Percentiles rank a stretch among this genome's conserved stretches.
Evolutionary conservation across 2,888 invertebrate genomes (phyloP).

Genomic region (Pyrocoelia pectoralis): DNA sequence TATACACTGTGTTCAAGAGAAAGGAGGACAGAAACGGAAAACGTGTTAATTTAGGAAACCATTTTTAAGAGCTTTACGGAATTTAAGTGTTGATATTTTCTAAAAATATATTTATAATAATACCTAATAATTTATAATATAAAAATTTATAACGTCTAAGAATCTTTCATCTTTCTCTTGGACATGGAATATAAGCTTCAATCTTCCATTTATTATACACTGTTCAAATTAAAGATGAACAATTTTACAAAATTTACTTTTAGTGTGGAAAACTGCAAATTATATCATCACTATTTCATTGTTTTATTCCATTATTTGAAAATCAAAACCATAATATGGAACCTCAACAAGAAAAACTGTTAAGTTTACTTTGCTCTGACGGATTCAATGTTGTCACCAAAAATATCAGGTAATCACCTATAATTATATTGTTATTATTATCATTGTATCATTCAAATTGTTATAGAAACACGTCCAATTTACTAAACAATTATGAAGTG

Average conservation of each 20-base stretch:
- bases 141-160: too few species aligned
- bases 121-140: too few species aligned
- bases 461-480: constrained; percentile 62
- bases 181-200: too few species aligned
- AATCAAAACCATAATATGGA: constrained; percentile 35
- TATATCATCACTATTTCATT: constrained; percentile 50
- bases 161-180: too few species aligned
- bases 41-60: too few species aligned
- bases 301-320: constrained; percentile 41
- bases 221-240: not conserved
- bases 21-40: too few species aligned
- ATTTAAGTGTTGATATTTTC: too few species aligned
- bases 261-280: constrained; percentile 58
- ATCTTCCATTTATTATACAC: too few species aligned
- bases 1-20: too few species aligned
- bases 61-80: too few species aligned
- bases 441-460: too few species aligned
- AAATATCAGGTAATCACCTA: constrained; percentile 53
- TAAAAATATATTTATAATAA: too few species aligned
- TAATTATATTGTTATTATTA: not conserved
- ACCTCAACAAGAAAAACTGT: constrained; percentile 43
- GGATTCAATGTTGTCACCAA: constrained; percentile 61
- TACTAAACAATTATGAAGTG: constrained; percentile 57
- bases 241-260: constrained; percentile 38
- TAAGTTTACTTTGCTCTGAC: constrained; percentile 58